These are phyloP conservation scores for Phycodurus eques DNA, from an alignment of 2,113 vertebrate genomes.

Conservation along the genomic window DNA sequence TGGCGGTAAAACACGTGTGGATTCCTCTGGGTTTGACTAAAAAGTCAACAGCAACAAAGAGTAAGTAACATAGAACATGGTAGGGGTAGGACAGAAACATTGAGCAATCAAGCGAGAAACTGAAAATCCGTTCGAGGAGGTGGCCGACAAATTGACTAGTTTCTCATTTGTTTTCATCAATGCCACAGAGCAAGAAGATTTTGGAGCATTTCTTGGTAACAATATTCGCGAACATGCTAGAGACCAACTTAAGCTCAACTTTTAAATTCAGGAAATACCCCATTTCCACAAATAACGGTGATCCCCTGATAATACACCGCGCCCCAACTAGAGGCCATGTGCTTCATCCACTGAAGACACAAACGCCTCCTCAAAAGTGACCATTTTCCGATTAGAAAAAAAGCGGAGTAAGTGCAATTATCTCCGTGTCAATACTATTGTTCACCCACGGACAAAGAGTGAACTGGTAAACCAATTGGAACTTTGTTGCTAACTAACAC, in stretches of 20 bases:
- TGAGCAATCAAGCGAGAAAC: conserved; percentile 1
- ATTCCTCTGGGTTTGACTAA: conserved; percentile 96
- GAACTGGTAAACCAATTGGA: too few species aligned
- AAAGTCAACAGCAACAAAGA: conserved; percentile 30
- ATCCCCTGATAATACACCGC: neutral
- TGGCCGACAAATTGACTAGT: conserved; percentile 18
- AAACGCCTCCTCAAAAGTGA: neutral
- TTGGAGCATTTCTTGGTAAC: conserved; percentile 20
- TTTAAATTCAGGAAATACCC: neutral
- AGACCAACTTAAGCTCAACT: neutral
- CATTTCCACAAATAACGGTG: neutral
- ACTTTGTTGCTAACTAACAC: too few species aligned
- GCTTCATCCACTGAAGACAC: neutral
- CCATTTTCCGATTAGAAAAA: neutral
- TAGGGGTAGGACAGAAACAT: conserved; percentile 8
- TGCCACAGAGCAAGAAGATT: conserved; percentile 46
- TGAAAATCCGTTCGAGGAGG: neutral
- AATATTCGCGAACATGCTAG: neutral
- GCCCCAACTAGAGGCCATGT: neutral
- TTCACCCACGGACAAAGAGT: neutral
- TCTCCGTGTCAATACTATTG: neutral
- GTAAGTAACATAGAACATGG: neutral
- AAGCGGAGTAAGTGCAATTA: neutral
- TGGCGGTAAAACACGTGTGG: conserved; percentile 98
- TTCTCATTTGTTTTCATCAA: conserved; percentile 33